Percentiles rank a stretch among this genome's conserved stretches.
phyloP scores from a whole-genome alignment of 2,888 invertebrate species.

The Lamproptera curius region DNA sequence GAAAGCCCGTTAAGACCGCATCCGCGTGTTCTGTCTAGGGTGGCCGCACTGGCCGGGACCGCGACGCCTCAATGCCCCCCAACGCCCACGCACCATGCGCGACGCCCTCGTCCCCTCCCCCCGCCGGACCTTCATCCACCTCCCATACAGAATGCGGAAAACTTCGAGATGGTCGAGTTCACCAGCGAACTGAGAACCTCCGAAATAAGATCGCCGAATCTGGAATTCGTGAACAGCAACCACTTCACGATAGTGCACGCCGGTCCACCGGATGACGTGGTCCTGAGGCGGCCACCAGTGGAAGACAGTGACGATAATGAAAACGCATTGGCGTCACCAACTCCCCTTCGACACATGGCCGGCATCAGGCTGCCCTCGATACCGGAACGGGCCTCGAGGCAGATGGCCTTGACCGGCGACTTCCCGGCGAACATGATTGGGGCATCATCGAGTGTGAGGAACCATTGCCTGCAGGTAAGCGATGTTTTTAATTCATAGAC shows the following conservation, averaged over 20 bases:
- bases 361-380: slow-evolving; percentile 89
- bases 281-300: slow-evolving; percentile 58
- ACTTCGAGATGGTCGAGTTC: slow-evolving; percentile 70
- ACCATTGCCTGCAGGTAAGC: slow-evolving; percentile 89
- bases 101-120: slow-evolving; percentile 80
- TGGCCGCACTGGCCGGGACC: slow-evolving; percentile 75
- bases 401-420: slow-evolving; percentile 77
- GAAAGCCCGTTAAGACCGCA: slow-evolving; percentile 78
- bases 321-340: slow-evolving; percentile 73
- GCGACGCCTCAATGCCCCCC: slow-evolving; percentile 87
- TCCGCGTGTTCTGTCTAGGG: slow-evolving; percentile 79
- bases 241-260: slow-evolving; percentile 76
- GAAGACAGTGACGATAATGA: slow-evolving; percentile 66
- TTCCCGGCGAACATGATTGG: slow-evolving; percentile 75
- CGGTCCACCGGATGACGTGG: slow-evolving; percentile 68
- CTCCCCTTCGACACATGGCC: slow-evolving; percentile 83
- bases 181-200: slow-evolving; percentile 69
- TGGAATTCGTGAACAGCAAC: slow-evolving; percentile 77
- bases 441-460: slow-evolving; percentile 84
- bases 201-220: slow-evolving; percentile 73
- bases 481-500: too few relatives aligned
- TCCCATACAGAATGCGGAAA: slow-evolving; percentile 64
- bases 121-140: slow-evolving; percentile 76
- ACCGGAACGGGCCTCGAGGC: slow-evolving; percentile 82
- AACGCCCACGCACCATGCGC: slow-evolving; percentile 91